These are phyloP conservation scores for Calvadosia cruxmelitensis DNA, from an alignment of 30 jellyfish, hydroid and myxozoan genomes.

Conservation along the genomic window DNA sequence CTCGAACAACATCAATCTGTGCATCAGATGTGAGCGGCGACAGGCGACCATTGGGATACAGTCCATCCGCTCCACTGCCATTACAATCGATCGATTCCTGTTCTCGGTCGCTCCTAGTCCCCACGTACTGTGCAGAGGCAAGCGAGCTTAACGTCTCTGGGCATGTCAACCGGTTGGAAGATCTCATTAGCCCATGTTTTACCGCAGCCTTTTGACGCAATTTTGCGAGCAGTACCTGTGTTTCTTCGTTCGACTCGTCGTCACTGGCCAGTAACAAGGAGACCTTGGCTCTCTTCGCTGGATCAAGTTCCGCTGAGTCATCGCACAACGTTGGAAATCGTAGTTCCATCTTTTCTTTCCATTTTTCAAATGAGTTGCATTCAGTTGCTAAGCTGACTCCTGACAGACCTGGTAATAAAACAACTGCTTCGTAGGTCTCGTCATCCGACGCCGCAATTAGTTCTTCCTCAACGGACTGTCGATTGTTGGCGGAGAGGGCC, in stretches of 20 bases:
- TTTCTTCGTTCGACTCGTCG: neutral
- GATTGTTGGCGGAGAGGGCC: neutral
- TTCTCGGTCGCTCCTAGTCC: too few species aligned
- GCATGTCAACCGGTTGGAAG: too few species aligned
- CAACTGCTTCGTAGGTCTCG: neutral
- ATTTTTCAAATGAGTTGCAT: neutral
- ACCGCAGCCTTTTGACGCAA: neutral
- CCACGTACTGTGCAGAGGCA: too few species aligned
- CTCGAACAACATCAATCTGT: too few species aligned
- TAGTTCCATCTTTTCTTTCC: neutral
- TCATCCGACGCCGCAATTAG: neutral
- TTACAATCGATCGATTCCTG: neutral
- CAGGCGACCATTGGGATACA: neutral
- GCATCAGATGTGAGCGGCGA: too few species aligned
- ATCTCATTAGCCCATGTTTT: too few species aligned
- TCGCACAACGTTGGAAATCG: too few species aligned
- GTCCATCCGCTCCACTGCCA: neutral
- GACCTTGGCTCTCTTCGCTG: neutral
- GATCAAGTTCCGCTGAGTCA: neutral
- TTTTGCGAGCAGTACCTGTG: neutral
- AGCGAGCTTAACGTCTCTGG: too few species aligned
- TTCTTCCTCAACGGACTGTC: neutral
- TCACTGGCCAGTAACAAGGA: neutral
- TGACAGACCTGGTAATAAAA: neutral
- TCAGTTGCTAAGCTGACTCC: neutral